Evolutionary conservation across 2,888 invertebrate species (phyloP).

Genomic region (Catonia carolina): DNA sequence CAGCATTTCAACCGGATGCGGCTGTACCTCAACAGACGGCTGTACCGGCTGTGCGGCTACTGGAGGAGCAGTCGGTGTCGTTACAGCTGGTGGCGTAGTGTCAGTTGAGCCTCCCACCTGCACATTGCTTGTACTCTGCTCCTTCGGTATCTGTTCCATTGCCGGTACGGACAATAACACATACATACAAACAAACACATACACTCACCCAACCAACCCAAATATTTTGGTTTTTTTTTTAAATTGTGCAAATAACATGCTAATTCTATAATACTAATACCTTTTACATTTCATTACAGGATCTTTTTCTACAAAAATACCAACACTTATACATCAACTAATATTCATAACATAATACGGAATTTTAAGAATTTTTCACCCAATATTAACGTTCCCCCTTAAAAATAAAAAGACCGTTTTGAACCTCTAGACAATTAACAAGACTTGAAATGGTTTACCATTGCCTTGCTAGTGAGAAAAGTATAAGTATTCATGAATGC

Average conservation of each 20-base stretch:
- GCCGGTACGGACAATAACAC: constrained; percentile 4
- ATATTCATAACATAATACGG: too few relatives aligned
- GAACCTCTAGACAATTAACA: too few relatives aligned
- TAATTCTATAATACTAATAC: background rate
- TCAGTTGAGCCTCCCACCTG: background rate
- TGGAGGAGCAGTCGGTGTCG: background rate
- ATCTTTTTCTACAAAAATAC: too few relatives aligned
- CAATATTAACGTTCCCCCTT: too few relatives aligned
- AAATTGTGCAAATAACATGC: background rate
- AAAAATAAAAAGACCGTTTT: too few relatives aligned
- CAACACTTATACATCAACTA: too few relatives aligned
- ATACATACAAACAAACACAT: background rate
- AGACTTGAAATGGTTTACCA: too few relatives aligned
- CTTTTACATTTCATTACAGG: background rate
- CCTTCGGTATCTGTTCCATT: constrained; percentile 4
- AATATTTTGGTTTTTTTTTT: background rate
- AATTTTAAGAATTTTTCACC: too few relatives aligned
- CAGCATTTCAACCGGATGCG: constrained; percentile 20
- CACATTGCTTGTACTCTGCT: constrained; percentile 33
- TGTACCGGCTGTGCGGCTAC: background rate
- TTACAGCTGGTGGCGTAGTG: background rate
- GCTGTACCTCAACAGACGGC: constrained; percentile 18
- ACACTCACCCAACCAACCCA: background rate
- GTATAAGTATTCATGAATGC: too few relatives aligned
- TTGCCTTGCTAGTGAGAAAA: too few relatives aligned